These are phyloP conservation scores for Himalopsyche tibetana DNA, from an alignment of 2,888 invertebrate genomes.

Conservation along the genomic window DNA sequence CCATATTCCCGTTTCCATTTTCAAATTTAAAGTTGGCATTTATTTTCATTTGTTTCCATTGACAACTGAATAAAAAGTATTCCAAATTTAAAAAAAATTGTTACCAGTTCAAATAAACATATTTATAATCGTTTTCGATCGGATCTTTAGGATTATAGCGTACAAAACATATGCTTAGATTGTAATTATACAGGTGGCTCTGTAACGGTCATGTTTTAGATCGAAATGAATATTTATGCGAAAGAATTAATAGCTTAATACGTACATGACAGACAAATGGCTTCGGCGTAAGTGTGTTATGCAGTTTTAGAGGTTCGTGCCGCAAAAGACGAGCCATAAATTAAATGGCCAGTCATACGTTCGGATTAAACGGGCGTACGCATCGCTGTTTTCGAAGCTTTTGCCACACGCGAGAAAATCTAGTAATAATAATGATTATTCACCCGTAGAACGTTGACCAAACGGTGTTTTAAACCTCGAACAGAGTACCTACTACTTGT, in stretches of 20 bases:
- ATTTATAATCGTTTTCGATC: no score
- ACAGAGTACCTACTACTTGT: no score
- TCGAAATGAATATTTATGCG: constrained; percentile 53
- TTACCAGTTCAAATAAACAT: no score
- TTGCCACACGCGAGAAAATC: constrained; percentile 38
- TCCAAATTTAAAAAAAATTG: no score
- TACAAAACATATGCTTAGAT: neutral
- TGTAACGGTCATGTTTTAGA: neutral
- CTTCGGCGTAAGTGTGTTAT: constrained; percentile 22
- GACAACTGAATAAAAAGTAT: no score
- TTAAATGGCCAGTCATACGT: constrained; percentile 53
- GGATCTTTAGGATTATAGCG: neutral
- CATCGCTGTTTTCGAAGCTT: constrained; percentile 14
- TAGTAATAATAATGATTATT: constrained; percentile 17
- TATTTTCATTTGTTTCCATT: no score
- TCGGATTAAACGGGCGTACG: constrained; percentile 49
- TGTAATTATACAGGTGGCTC: constrained; percentile 24
- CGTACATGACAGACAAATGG: constrained; percentile 47
- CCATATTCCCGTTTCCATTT: no score
- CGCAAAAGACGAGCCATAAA: constrained; percentile 46
- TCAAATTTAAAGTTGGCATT: no score
- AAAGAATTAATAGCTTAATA: constrained; percentile 57
- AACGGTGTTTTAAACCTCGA: no score
- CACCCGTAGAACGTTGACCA: neutral
- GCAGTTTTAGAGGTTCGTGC: constrained; percentile 52